These are phyloP conservation scores for Neocrepidodera transversa DNA, from an alignment of 2,888 invertebrate species.

Conservation along the genomic window DNA sequence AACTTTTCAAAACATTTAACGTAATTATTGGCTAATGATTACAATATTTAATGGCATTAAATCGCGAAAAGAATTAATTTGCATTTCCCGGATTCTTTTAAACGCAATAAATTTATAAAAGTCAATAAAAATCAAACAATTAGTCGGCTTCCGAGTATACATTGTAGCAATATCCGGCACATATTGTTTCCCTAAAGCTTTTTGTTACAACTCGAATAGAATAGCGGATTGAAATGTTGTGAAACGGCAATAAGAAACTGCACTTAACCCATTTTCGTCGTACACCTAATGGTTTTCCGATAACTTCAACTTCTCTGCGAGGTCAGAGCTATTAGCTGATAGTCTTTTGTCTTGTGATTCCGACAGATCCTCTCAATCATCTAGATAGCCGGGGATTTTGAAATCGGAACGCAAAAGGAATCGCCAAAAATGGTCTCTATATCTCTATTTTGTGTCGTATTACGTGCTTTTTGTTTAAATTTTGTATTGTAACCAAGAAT, in stretches of 20 bases:
- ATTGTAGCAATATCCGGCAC: neutral
- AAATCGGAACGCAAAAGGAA: conserved; percentile 13
- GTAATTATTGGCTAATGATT: too few relatives aligned
- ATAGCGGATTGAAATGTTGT: conserved; percentile 21
- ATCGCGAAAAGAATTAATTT: too few relatives aligned
- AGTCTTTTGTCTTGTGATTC: conserved; percentile 38
- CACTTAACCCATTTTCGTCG: conserved; percentile 29
- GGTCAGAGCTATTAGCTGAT: conserved; percentile 33
- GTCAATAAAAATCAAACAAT: neutral
- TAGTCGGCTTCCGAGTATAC: neutral
- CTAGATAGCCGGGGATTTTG: conserved; percentile 16
- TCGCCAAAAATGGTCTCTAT: conserved; percentile 1
- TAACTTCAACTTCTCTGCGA: conserved; percentile 30
- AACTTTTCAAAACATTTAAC: too few relatives aligned
- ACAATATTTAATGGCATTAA: too few relatives aligned
- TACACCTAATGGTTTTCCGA: conserved; percentile 40
- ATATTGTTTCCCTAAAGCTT: conserved; percentile 7
- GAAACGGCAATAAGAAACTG: conserved; percentile 31
- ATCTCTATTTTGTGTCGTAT: too few relatives aligned
- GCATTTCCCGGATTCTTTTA: too few relatives aligned
- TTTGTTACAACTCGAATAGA: conserved; percentile 2
- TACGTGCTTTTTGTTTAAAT: too few relatives aligned
- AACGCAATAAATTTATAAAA: too few relatives aligned
- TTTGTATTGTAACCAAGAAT: too few relatives aligned
- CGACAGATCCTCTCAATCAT: conserved; percentile 26